phyloP scores from a whole-genome alignment of 35 echinoderm and acorn worm genomes.

The Strongylocentrotus purpuratus region DNA sequence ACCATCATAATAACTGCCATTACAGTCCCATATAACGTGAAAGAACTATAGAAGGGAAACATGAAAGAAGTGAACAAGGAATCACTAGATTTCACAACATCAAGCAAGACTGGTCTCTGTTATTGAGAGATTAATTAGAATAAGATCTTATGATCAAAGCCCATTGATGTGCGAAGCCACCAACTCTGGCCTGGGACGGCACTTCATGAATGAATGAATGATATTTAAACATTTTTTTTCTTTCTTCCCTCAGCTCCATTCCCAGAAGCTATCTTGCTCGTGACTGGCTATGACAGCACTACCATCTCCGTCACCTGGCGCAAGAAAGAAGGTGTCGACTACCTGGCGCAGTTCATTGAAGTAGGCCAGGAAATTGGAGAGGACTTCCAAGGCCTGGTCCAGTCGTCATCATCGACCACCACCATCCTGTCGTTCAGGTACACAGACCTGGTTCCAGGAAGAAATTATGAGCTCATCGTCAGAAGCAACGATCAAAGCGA shows the following conservation, averaged over 20 bases:
- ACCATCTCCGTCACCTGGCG: not conserved
- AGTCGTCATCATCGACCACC: not conserved
- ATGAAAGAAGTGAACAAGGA: too few relatives aligned
- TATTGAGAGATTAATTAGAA: too few relatives aligned
- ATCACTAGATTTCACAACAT: too few relatives aligned
- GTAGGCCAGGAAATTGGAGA: not conserved
- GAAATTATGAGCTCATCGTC: conserved; percentile 9
- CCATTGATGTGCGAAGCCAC: too few relatives aligned
- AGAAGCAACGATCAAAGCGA: not conserved
- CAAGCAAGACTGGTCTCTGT: too few relatives aligned
- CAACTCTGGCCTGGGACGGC: too few relatives aligned
- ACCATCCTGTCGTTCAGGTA: not conserved
- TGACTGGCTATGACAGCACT: not conserved
- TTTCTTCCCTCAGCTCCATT: not conserved
- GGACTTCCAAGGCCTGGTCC: not conserved
- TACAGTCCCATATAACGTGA: too few relatives aligned
- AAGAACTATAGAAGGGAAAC: too few relatives aligned
- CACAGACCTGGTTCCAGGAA: not conserved
- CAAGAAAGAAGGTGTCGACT: not conserved
- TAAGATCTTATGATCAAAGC: too few relatives aligned
- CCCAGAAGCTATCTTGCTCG: not conserved
- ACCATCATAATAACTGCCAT: too few relatives aligned
- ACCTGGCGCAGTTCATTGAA: not conserved
- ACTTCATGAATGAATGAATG: too few relatives aligned
- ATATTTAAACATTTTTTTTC: not conserved